phyloP scores from a whole-genome alignment of 2,113 vertebrate genomes.

The Turdus rufiventris region DNA sequence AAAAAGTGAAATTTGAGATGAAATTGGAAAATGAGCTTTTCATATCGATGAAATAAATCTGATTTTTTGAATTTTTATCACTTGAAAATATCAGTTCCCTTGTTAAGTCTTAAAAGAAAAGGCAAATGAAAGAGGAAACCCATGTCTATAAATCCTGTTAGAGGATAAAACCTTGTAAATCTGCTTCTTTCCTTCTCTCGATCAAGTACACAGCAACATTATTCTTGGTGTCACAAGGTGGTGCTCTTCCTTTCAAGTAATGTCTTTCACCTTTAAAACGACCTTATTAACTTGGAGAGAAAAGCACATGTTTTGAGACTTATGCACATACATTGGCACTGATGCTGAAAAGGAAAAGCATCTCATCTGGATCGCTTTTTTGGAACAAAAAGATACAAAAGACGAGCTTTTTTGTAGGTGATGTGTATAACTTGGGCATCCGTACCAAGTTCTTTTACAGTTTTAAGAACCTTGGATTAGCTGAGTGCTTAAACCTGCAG shows the following conservation, averaged over 20 bases:
- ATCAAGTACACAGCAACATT: not conserved
- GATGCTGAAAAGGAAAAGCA: not conserved
- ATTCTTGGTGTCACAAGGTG: slow-evolving; percentile 41
- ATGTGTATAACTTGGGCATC: not conserved
- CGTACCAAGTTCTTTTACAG: not conserved
- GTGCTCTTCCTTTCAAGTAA: slow-evolving; percentile 47
- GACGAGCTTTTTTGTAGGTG: not conserved
- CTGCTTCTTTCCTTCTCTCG: not conserved
- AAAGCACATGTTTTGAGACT: not conserved
- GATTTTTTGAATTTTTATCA: slow-evolving; percentile 15
- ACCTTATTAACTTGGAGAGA: not conserved
- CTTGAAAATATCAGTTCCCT: not conserved
- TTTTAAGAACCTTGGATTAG: not conserved
- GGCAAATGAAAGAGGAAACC: slow-evolving; percentile 31
- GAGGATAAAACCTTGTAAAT: not conserved
- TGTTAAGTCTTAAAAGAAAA: not conserved
- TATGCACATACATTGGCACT: not conserved
- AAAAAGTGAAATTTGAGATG: not conserved
- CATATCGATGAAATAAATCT: slow-evolving; percentile 11
- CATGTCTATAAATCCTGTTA: not conserved
- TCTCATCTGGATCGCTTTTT: not conserved
- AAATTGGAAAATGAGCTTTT: slow-evolving; percentile 16
- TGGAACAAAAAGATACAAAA: not conserved
- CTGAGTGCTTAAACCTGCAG: not conserved
- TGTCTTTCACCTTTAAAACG: not conserved